Evolutionary conservation across 2,797 vertebrate genomes (phyloP), one percentile per base, ranked within the genome.

Genomic region (Philypnodon macrostomus): DNA sequence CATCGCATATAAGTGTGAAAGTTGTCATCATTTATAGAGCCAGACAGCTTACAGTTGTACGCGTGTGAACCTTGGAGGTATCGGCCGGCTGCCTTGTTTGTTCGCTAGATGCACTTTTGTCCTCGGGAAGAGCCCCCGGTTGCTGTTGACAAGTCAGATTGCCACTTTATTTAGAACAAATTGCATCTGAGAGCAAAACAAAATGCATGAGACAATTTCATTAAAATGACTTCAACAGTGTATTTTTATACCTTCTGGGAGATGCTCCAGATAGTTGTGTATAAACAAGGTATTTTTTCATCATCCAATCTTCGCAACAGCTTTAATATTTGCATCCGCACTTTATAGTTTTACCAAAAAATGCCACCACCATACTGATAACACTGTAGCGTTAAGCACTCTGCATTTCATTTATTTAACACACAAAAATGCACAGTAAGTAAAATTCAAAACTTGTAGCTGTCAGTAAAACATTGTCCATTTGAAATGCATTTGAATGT

Each of bases 1-100:
- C 76, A 82, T 85, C 55, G 61, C 75, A 85, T 85, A 75, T 66
- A 53, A 77, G 70, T 61, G 74, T 67, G 65, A 71, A 63, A 73
- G 72, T 80, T 19, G 14, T 73, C 79, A 73, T 84, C 80, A 80
- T 73, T 87, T 80, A 82, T 67, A 38, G 58, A 18, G 40, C 39
- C 27, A 48, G 73, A 76, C 74, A 73, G 74, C 68, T 69, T 75
- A 75, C 79, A 79, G 69, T 81, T 77, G 79, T 75, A 71, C 9
- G 16, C 66, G 60, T 51, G 69, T 77, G 74, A 68, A 69, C 68
- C 60, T n/a, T 51, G 41, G 47, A 75, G 75, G 54, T 67, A 54
- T 78, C 17, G 53, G 62, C 10, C 8, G 21, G 51, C 46, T 47
- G 58, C 58, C 47, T 47, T 10, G 17, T 48, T 9, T 11, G 56